Evolutionary conservation across 2,113 vertebrate species (phyloP).

Genomic region (Aphelocoma coerulescens): DNA sequence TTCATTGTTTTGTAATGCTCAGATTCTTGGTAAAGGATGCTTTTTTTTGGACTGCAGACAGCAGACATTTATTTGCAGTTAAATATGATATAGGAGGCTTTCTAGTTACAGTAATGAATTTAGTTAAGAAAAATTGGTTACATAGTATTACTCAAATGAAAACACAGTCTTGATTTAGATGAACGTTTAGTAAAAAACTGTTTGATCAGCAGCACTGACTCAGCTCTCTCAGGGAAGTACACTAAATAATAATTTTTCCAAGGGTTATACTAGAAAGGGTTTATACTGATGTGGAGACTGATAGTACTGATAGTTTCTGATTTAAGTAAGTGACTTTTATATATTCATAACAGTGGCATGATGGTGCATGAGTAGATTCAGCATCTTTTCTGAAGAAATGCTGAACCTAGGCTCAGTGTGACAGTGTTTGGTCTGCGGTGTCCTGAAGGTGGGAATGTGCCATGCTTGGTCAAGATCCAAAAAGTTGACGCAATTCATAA

Average conservation of each 20-base stretch:
- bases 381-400: background rate
- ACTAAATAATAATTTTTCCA: background rate
- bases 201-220: background rate
- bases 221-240: background rate
- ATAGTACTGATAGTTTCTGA: background rate
- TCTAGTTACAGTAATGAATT: background rate
- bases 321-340: background rate
- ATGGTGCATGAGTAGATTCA: background rate
- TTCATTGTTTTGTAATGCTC: background rate
- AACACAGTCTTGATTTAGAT: background rate
- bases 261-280: background rate
- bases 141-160: background rate
- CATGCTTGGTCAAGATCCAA: accelerated
- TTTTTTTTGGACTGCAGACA: background rate
- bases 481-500: background rate
- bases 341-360: background rate
- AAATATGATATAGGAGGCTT: background rate
- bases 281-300: background rate
- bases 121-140: background rate
- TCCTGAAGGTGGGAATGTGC: background rate
- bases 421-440: background rate
- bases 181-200: background rate
- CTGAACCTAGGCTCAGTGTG: background rate
- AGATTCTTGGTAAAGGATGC: background rate
- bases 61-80: background rate